Evolutionary conservation across 2,888 invertebrate species (phyloP), one percentile per base, ranked within the genome.

Genomic region (Pterostichus niger): DNA sequence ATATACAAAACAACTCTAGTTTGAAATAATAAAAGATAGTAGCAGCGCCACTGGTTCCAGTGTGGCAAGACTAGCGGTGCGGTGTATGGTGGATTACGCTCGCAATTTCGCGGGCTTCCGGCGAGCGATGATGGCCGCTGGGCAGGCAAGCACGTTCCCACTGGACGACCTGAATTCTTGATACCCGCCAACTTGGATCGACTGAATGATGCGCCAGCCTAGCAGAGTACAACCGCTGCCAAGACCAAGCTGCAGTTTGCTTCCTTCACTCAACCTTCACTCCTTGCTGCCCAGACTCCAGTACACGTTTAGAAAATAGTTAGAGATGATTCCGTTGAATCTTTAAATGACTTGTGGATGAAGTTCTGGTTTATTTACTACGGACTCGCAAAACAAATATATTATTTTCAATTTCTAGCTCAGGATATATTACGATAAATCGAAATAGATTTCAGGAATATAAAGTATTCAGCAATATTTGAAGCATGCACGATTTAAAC

Each of bases 41-140:
- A 6, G 64, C 35, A 24, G 31, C 64, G 35, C 33, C 35, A 35
- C 64, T 64, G 64, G 35, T 49, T 2, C 52, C 9, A 24, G 24
- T 33, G 52, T n/a, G n/a, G n/a, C n/a, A n/a, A n/a, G n/a, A n/a
- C n/a, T n/a, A n/a, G n/a, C 11, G 6, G 75, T 49, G 49, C 40
- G 52, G 13, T 15, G 9, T n/a, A 31, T 40, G 64, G 79, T 61
- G 79, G 79, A 79, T 79, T 79, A 79, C 64, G 61, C 33, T 61
- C 35, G 79, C 79, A 79, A 79, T 79, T 79, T 64, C 64, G 59
- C 49, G 64, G 64, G 61, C 78, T 64, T 79, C 79, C 79, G 79
- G 79, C 59, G 33, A 31, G 11, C 64, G 49, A 40, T 56, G 59
- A 44, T 61, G 59, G 56, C 40, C 56, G 56, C 78, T 44, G 61